Evolutionary conservation across 1,140 invertebrate species (phyloP), one percentile per base, ranked within the genome.

Genomic region (Myzus persicae): DNA sequence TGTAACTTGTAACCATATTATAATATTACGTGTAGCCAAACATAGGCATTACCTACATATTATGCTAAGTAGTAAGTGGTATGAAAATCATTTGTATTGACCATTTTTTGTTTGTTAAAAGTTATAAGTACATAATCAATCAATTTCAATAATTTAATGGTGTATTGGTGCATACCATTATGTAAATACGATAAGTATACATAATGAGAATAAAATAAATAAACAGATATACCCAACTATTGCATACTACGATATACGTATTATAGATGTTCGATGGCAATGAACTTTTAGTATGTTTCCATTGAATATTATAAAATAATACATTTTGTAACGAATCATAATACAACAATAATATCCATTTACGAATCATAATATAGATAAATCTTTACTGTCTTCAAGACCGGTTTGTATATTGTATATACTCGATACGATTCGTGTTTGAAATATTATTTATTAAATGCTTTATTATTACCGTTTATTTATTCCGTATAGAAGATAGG

Each of bases 401-500:
- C 59, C 59, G 59, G 59, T 76, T 76, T 76, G 59, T 67, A 51
- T 67, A n/a, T 67, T 18, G 14, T n/a, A n/a, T n/a, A 51, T 51
- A 51, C 48, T 7, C n/a, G 14, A 20, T 76, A n/a, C 59, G 14
- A n/a, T 76, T 76, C n/a, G 59, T 76, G n/a, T 76, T 76, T 76
- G 59, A 76, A 76, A 76, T 76, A n/a, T 76, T 76, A n/a, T 76
- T 76, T 76, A 76, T 76, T 76, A 76, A 76, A 31, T n/a, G 20
- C n/a, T 76, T 76, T 76, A n/a, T 76, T 76, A 76, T n/a, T n/a
- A 67, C 11, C 59, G 31, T 76, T 76, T 76, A 76, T 76, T n/a
- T 14, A 76, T 67, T 76, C 3, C 14, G 48, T 22, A 51, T 51
- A n/a, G 18, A n/a, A 59, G 42, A 44, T 67, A 67, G 31, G 11